Evolutionary conservation across 2,797 vertebrate genomes (phyloP), one percentile per base, ranked within the genome.

Genomic region (Chaunax sp.): DNA sequence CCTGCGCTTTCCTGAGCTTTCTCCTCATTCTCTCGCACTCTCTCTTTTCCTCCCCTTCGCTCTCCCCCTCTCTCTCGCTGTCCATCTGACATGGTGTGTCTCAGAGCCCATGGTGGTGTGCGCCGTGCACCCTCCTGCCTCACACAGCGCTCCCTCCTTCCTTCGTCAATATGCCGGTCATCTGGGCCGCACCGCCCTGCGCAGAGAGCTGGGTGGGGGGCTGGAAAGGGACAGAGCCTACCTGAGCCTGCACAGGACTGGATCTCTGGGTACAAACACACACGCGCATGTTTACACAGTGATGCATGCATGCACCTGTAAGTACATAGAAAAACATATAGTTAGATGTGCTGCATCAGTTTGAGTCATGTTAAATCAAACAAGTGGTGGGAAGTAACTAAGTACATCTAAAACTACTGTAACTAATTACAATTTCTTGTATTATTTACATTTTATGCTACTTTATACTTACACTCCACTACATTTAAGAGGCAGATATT

Each of bases 111-210:
- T 92, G 91, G 86, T 90, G 82, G 91, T 90, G 92, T 86, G 90
- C 60, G 69, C 90, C 55, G 69, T 78, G 64, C 93, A 92, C 83
- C 94, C 93, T 82, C 92, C 93, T 11, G 92, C 93, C 81, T 94
- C 94, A 64, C 93, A 94, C 89, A 94, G 94, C 23, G 92, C 93
- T 77, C 94, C 93, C 77, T 94, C 94, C 74, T 94, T 94, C 91
- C 90, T 94, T 89, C 93, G 92, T 77, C 94, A 94, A 80, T 94
- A 94, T 59, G 92, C 93, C 28, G 85, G 94, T 86, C 92, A 93
- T 84, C 89, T 94, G 82, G 91, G 93, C 80, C 93, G 92, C 73
- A 92, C 91, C 16, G 89, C 89, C 69, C 87, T 94, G 75, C 92
- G 92, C 89, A 92, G 93, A 87, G 93, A 94, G 61, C 89, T 73